Conservation (phyloP, 2,888 invertebrate species). For the Limnephilus lunatus region DNA sequence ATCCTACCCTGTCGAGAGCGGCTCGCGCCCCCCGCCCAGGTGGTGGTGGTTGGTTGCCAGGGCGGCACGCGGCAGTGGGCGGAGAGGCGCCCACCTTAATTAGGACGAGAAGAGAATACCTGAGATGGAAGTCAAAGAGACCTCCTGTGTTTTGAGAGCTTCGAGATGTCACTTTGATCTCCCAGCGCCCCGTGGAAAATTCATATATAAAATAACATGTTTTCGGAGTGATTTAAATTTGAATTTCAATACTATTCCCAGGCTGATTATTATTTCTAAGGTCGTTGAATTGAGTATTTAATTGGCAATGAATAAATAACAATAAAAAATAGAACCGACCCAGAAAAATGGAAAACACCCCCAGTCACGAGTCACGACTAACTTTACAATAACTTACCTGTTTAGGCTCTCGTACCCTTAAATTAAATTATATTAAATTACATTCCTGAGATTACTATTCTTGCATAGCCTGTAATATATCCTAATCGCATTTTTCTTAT, state of each 20-base stretch:
- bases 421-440: too few species aligned
- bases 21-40: not conserved
- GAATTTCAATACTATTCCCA: not conserved
- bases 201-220: slow-evolving; percentile 43
- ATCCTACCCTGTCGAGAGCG: not conserved
- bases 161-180: slow-evolving; percentile 53
- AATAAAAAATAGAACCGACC: not conserved
- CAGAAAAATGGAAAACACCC: not conserved
- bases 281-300: not conserved
- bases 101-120: slow-evolving; percentile 42
- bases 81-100: slow-evolving; percentile 43
- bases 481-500: too few species aligned
- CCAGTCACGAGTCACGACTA: too few species aligned
- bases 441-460: too few species aligned
- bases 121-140: slow-evolving; percentile 49
- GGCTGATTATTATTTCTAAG: not conserved
- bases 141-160: slow-evolving; percentile 29
- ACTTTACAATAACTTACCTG: too few species aligned
- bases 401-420: too few species aligned
- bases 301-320: not conserved
- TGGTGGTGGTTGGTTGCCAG: not conserved
- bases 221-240: slow-evolving; percentile 31
- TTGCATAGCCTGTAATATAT: too few species aligned
- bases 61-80: not conserved
- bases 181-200: slow-evolving; percentile 27